Base-by-base conservation (phyloP, 2,888 invertebrate species). In the Ischnus inquisitorius region DNA sequence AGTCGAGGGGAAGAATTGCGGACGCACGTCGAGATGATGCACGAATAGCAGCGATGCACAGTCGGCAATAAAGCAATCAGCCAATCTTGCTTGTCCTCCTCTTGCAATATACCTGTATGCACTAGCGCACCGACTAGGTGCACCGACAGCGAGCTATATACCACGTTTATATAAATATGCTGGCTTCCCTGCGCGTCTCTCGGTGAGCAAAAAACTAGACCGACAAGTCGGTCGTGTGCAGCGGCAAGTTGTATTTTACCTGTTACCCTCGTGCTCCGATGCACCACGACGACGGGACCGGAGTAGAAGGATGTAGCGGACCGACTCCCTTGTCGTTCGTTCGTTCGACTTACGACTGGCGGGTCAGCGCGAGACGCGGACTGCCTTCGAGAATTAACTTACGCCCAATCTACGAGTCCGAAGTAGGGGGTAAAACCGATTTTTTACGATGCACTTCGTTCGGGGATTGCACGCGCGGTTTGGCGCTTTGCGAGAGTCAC, bases 51-150 rank as follows among this genome's bases (percentile, higher is more conserved):
- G 71, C 84, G 86, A 77, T 81, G 83, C 78, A 75, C 25, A 64
- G 78, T 69, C 57, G 75, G 82, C 87, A 87, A 88, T 89, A 86
- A 88, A 89, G 87, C 84, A 86, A 89, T 89, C 88, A 84, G 64
- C 64, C 79, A 71, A 81, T 82, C 79, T 82, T 65, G 79, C 79
- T 82, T 65, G 79, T 83, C 65, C 76, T 71, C 34, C 48, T 46
- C 62, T 25, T 28, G 28, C 62, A 4, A n/a, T 25, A n/a, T 62
- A 14, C 34, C 62, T 34, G 34, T 62, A 25, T 22, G 34, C 19
- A n/a, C 4, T 16, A 25, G 51, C 6, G 1, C 34, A n/a, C n/a
- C n/a, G 5, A 51, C 51, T 3, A 19, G 51, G 51, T 51, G 16
- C 19, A 51, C 51, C 16, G 19, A n/a, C 16, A 51, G 51, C 60